Base-by-base conservation (phyloP, 2,888 invertebrate species). In the Lasiommata megera region DNA sequence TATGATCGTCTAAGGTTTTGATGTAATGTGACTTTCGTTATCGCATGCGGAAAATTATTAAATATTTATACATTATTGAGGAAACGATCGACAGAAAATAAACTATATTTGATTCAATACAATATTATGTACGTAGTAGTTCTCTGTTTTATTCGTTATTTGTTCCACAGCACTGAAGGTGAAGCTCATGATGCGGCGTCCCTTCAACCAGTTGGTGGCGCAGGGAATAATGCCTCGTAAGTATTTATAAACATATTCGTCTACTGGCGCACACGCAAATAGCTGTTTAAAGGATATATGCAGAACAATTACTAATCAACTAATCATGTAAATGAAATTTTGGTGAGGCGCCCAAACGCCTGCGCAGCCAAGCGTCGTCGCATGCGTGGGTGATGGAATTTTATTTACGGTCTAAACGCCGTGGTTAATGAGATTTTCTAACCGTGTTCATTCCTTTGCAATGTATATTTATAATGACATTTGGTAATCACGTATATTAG, bases 191-290 rank as follows among this genome's bases (percentile, higher is more conserved):
- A 94, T 97, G 88, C 93, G 99, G 83, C 93, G 98, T 78, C 98
- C 98, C 64, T 95, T 98, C 82, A 97, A 96, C 88, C 98, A 98
- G 92, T 93, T 99, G 74, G 98, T 98, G 74, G 98, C 97, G 72
- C 98, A 98, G 93, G 99, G 99, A 88, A 99, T 99, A 80, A 97
- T 99, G 94, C 98, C 99, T 80, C 96, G 99, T 99, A 94, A 97
- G 98, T 98, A 64, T 61, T 37, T 47, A 9, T 28, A 23, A 50
- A 23, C n/a, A 50, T 28, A 28, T 14, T 14, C 36, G 18, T 37
- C 37, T 36, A 23, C 23, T 48, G 18, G 18, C 14, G 8, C 11
- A 31, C 29, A n/a, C 40, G 41, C n/a, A 23, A 52, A 52, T 43
- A 34, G 41, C 52, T 12, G 51, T 37, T 44, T 29, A 51, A 38